Evolutionary conservation across 2,113 vertebrate genomes (phyloP), one percentile per base, ranked within the genome.

Genomic region (Seriola aureovittata): DNA sequence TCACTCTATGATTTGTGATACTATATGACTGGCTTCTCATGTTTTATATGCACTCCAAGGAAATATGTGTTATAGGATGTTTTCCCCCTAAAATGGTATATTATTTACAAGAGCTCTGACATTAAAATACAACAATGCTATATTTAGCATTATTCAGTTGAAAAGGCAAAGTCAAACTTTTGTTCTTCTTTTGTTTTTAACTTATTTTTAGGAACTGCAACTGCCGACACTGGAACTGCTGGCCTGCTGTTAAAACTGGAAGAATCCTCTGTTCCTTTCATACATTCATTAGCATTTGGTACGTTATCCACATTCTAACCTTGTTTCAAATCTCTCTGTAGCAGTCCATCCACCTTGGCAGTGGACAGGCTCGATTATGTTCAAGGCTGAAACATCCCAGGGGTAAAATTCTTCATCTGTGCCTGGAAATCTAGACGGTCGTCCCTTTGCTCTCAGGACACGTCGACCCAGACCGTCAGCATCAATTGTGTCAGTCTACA

Each of bases 321-420:
- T 78, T 69, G 58, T 76, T 87, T 83, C 57, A 66, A 36, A 59
- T 67, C 60, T 77, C 84, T 58, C 76, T 73, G 85, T 78, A 86
- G 78, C 86, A 81, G 78, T 85, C 87, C 70, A 80, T 92, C 88
- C 82, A 89, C 74, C 65, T 76, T 80, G 79, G 75, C 88, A 71
- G 80, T 77, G 78, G 85, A 88, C 82, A 82, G 78, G 57, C 84
- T 90, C 75, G 57, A 91, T 91, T 91, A 89, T 85, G 84, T 93
- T 85, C 80, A 84, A 88, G 87, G 90, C 86, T 86, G 60, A 78
- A 82, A 79, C 71, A 73, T 90, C 90, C 90, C 82, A 13, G 52
- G 85, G 82, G 86, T 62, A 78, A 83, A 91, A 88, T 86, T 89
- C 84, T 85, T 89, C 75, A 82, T 85, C 81, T 87, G 58, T 79